Evolutionary conservation across 2,113 vertebrate genomes (phyloP), one percentile per base, ranked within the genome.

Genomic region (Paradoxurus hermaphroditus): DNA sequence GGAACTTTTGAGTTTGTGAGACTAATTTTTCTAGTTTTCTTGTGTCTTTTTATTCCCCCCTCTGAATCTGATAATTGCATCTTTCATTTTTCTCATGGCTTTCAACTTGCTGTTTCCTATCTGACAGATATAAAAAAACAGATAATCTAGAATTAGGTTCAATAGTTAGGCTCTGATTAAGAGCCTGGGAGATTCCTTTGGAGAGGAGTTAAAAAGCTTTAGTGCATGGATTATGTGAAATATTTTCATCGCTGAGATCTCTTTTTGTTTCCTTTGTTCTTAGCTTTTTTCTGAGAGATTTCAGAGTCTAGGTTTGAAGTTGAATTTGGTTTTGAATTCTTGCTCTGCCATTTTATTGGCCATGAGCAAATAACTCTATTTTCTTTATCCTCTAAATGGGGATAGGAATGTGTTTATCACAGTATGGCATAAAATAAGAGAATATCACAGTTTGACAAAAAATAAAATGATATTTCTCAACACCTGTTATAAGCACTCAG

Each of bases 161-260:
- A 92, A 53, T 70, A 51, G 63, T 72, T 70, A 95, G 53, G 27
- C 39, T 94, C 70, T 92, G 89, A 91, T 97, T 91, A 79, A 31
- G 49, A 82, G 36, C n/a, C 29, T n/a, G 44, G 53, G 65, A 62
- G 23, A 75, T 53, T 94, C 68, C 29, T 56, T 29, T 36, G 5
- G 65, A 92, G 49, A 59, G n/a, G 34, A 86, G 41, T 72, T 93
- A 83, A 90, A 44, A 79, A 49, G 63, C 29, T 81, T 86, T 25
- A 86, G 59, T 75, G 44, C 44, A 77, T 46, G n/a, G 59, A 90
- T 62, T 83, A 77, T 51, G 25, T 44, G 31, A 79, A 77, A 81
- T 96, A 85, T 46, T 75, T 97, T 67, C 39, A n/a, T 72, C 51
- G 34, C 46, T 85, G 36, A 65, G 31, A 51, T 1, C 9, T 72